Base-by-base conservation (phyloP, 2,888 invertebrate species). In the Leptopilina syphax region DNA sequence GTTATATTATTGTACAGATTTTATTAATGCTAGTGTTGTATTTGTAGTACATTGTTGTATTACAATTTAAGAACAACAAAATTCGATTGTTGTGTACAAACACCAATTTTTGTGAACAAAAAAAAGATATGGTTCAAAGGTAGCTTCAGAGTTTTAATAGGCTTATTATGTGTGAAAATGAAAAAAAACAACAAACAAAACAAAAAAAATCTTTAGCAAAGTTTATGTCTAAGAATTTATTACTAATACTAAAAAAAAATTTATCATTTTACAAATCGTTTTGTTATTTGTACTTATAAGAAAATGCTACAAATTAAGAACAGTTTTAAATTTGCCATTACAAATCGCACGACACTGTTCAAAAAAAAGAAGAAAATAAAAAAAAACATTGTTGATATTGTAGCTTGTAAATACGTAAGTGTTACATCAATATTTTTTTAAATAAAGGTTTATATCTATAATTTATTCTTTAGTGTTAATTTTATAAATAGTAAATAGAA, bases 401-500 rank as follows among this genome's bases (percentile, higher is more conserved):
- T 79, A 77, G 68, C 81, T 44, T 79, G 70, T 65, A 79, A 73
- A 79, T 82, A 82, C 68, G 78, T 78, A 83, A 81, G 73, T 80
- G 79, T 82, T 82, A 70, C 79, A 81, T 82, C 83, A 82, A 80
- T 84, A 84, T 84, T 84, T 84, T 84, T 84, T 78, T 84, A 81
- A 84, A 84, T 84, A 84, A 84, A 84, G 73, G 79, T 83, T 83
- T 81, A 77, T 84, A 82, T 82, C 79, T 67, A 82, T 79, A 73
- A 73, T 41, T 73, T 57, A 41, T 34, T 50, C 13, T 12, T 10
- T 12, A 18, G 54, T 54, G 13, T 70, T 70, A 54, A 50, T 70
- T 63, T 18, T 63, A 3, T n/a, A 24, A n/a, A 9, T 24, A 9
- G n/a, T 50, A 10, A 9, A 10, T 47, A 47, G 1, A 18, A 18